Conservation (phyloP, 2,888 invertebrate species). For the Drosophila mimica region DNA sequence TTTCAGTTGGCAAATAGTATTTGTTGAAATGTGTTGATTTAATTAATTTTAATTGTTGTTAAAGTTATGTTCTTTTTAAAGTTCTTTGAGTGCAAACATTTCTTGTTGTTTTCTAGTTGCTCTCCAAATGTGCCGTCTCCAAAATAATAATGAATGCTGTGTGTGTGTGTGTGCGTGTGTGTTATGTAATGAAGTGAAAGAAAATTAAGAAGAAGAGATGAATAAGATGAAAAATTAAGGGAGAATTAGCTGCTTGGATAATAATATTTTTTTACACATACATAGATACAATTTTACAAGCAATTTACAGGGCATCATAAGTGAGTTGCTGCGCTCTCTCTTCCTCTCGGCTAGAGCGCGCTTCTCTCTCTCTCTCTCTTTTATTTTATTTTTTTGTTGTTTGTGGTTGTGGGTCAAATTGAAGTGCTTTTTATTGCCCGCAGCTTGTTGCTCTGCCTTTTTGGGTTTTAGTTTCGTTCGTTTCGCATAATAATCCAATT, state of each 20-base stretch:
- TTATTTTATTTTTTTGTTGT: constrained; percentile 24
- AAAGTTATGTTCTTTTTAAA: no score
- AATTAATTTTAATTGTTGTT: neutral
- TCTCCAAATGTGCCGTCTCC: neutral
- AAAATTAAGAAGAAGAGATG: no score
- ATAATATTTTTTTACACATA: neutral
- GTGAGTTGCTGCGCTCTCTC: neutral
- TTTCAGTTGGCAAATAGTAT: neutral
- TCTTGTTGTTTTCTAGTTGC: neutral
- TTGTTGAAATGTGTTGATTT: neutral
- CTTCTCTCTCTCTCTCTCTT: neutral
- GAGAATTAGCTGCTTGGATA: neutral
- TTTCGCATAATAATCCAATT: constrained; percentile 75
- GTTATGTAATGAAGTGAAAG: neutral
- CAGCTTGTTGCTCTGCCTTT: constrained; percentile 71
- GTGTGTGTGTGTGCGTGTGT: neutral
- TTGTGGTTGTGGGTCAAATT: constrained; percentile 72
- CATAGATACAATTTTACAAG: neutral
- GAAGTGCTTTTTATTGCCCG: constrained; percentile 79
- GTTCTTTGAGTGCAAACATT: neutral
- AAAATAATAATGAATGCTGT: neutral
- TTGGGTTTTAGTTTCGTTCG: constrained; percentile 65
- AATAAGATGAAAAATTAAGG: neutral
- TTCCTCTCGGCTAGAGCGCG: neutral
- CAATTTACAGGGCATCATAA: neutral